Percentiles rank a stretch among this genome's conserved stretches.
These are phyloP conservation scores for Chloropsis cyanopogon DNA, from an alignment of 2,113 vertebrate genomes.

Conservation along the genomic window DNA sequence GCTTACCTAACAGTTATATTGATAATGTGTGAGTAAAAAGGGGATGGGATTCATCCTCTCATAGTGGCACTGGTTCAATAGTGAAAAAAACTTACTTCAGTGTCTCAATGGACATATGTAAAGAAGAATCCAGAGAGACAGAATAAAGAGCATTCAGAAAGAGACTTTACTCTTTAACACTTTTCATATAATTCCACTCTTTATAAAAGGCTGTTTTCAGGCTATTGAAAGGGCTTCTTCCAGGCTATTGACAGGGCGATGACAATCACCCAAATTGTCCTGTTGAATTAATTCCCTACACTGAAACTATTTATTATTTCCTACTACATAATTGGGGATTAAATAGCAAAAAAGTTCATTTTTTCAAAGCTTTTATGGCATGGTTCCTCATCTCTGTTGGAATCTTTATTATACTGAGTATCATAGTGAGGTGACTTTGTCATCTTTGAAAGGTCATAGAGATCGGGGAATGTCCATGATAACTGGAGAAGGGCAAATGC, in stretches of 20 bases:
- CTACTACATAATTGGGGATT: background rate
- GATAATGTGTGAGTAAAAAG: constrained; percentile 43
- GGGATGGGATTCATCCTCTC: constrained; percentile 42
- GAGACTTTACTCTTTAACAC: constrained; percentile 33
- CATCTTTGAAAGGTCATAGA: background rate
- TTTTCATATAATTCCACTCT: constrained; percentile 53
- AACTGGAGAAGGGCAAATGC: background rate
- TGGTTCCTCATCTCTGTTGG: background rate
- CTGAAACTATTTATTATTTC: constrained; percentile 50
- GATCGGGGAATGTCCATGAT: background rate
- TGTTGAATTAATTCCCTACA: constrained; percentile 41
- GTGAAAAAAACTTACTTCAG: constrained; percentile 50
- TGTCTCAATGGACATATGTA: constrained; percentile 12
- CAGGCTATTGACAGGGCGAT: constrained; percentile 38
- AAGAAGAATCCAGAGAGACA: constrained; percentile 27
- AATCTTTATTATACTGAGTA: background rate
- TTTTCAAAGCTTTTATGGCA: constrained; percentile 11
- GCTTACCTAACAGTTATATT: constrained; percentile 28
- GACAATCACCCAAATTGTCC: constrained; percentile 32
- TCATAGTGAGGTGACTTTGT: background rate
- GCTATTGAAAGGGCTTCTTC: constrained; percentile 46
- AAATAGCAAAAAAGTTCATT: constrained; percentile 4
- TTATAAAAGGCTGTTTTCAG: constrained; percentile 55
- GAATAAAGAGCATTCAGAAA: constrained; percentile 57
- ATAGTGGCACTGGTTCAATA: constrained; percentile 17